Base-by-base conservation (phyloP, 2,888 invertebrate species). In the Polyploca ridens region DNA sequence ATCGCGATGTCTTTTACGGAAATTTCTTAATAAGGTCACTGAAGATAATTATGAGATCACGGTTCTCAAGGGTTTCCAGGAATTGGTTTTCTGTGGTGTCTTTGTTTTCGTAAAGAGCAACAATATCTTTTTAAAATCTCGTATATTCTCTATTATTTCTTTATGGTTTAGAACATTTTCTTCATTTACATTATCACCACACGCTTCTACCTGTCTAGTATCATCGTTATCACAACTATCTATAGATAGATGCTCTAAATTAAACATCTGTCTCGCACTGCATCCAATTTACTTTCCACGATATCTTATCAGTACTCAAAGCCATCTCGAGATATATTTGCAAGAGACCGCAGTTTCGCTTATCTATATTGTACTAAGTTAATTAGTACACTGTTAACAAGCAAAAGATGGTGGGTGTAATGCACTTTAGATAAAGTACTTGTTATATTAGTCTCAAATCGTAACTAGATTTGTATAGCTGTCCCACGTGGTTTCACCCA, bases 201-300 rank as follows among this genome's bases (percentile, higher is more conserved):
- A 54, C 10, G 19, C 10, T 14, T n/a, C 8, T 49, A 49, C 49
- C n/a, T 49, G 16, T 16, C 16, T 54, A 8, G 19, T 16, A 49
- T 16, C 54, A 19, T 19, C 19, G 16, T 54, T 54, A 54, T 54
- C 54, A 54, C 16, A 8, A 11, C 44, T 19, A 19, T 54, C 54
- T 54, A 19, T 54, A 54, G 19, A 8, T 19, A 54, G 19, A 54
- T 66, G 71, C 67, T 74, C 68, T 67, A 72, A 72, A 77, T 74
- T 66, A 74, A 76, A 76, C 77, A 73, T 64, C 72, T 71, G 73
- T 76, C 71, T 70, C 75, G 68, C 59, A 65, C 63, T 79, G 82
- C 80, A 79, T 79, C 77, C 70, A 70, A 77, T 79, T 84, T 80
- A 77, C 77, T 76, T 82, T 74, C 54, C 54, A 63, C 72, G 81